phyloP scores from a whole-genome alignment of 2,113 vertebrate genomes.

The Mionectes macconnelli region DNA sequence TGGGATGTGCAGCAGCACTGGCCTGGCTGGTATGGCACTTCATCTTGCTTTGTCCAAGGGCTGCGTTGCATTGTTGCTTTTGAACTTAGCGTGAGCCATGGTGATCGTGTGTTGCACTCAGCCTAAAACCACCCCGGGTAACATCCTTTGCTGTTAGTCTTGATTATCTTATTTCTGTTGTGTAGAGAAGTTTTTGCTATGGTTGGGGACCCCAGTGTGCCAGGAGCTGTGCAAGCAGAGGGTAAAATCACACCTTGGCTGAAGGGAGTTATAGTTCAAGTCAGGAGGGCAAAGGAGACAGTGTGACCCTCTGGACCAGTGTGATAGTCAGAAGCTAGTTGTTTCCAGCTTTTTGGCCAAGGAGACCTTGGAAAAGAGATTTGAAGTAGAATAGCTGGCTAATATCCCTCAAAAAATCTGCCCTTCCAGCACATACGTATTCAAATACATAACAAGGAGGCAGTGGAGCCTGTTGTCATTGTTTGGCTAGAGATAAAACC shows the following conservation, averaged over 20 bases:
- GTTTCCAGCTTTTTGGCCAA: neutral
- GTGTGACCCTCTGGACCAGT: rapidly evolving
- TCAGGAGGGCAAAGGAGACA: neutral
- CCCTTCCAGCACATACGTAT: neutral
- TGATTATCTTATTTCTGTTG: neutral
- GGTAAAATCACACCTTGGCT: neutral
- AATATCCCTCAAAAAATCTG: neutral
- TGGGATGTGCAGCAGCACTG: neutral
- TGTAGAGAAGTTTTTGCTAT: rapidly evolving
- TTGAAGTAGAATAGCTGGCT: neutral
- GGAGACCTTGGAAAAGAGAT: neutral
- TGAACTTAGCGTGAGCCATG: rapidly evolving
- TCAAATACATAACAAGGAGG: neutral
- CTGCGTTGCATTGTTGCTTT: neutral
- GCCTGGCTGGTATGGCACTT: neutral
- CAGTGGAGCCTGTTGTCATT: neutral
- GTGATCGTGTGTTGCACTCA: neutral
- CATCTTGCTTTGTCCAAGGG: rapidly evolving
- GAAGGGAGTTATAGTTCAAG: neutral
- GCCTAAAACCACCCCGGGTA: neutral
- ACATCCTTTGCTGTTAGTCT: neutral
- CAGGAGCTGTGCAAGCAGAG: neutral
- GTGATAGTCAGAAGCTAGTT: neutral
- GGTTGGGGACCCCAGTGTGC: neutral
- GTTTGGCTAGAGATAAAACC: neutral